phyloP scores from a whole-genome alignment of 1,140 invertebrate genomes.

The Orchesella cincta region DNA sequence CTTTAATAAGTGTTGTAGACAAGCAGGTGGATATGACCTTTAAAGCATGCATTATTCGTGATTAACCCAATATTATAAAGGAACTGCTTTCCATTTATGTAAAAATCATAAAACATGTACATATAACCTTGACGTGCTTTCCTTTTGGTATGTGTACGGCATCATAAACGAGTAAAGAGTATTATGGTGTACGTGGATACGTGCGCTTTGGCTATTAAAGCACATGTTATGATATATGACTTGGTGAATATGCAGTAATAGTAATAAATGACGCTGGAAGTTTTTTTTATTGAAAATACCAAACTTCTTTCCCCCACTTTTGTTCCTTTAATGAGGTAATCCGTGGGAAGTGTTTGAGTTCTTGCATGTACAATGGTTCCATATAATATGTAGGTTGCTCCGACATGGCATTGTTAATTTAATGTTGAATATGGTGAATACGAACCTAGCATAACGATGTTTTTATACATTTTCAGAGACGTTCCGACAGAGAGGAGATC shows the following conservation, averaged over 20 bases:
- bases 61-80: neutral
- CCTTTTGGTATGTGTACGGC: neutral
- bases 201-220: too few relatives aligned
- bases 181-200: too few relatives aligned
- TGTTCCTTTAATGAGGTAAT: neutral
- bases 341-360: too few relatives aligned
- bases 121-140: constrained; percentile 16
- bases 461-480: constrained; percentile 65
- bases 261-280: too few relatives aligned
- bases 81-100: too few relatives aligned
- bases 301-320: too few relatives aligned
- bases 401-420: too few relatives aligned
- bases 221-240: too few relatives aligned
- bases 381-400: neutral
- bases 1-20: neutral
- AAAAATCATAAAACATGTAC: neutral
- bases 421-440: too few relatives aligned
- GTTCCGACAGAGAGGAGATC: constrained; percentile 90
- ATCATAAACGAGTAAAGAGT: neutral
- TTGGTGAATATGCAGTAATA: too few relatives aligned
- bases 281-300: constrained; percentile 20
- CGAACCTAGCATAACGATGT: too few relatives aligned
- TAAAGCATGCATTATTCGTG: constrained; percentile 11
- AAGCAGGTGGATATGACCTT: constrained; percentile 19
- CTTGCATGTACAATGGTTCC: too few relatives aligned